Evolutionary conservation across 2,113 vertebrate species (phyloP).

Genomic region (Clarias magur): DNA sequence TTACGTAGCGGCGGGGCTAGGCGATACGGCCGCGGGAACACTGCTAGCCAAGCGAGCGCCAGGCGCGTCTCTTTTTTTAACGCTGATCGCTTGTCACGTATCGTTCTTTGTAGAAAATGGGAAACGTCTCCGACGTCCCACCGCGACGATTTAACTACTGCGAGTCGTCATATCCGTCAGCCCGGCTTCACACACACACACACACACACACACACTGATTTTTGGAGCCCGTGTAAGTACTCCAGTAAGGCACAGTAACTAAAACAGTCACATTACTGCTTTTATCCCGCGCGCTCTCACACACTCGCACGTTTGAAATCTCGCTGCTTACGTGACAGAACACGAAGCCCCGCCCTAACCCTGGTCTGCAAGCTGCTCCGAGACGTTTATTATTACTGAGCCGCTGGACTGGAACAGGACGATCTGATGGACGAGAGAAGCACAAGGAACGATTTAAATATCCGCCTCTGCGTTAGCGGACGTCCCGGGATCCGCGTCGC

Average conservation of each 20-base stretch:
- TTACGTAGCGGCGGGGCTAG: not conserved
- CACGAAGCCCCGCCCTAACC: not conserved
- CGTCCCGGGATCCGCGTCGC: not conserved
- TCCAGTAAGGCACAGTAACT: conserved; percentile 79
- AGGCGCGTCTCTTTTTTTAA: too few species aligned
- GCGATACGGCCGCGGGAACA: not conserved
- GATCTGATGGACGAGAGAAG: conserved; percentile 49
- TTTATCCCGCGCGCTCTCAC: not conserved
- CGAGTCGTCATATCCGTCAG: not conserved
- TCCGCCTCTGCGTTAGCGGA: not conserved
- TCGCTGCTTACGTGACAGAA: not conserved
- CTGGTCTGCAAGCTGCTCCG: not conserved
- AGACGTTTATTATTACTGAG: conserved; percentile 43
- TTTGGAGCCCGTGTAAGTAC: not conserved
- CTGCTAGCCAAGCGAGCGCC: too few species aligned
- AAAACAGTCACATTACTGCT: conserved; percentile 53
- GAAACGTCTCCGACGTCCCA: too few species aligned
- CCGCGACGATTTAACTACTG: too few species aligned
- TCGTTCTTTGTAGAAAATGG: too few species aligned
- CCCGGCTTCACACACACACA: not conserved
- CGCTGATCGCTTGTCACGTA: too few species aligned
- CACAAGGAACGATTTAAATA: not conserved
- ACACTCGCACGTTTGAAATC: not conserved
- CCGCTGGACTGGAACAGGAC: conserved; percentile 63
- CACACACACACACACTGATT: not conserved